Base-by-base conservation (phyloP, 1,140 invertebrate genomes). In the Orchesella cincta region DNA sequence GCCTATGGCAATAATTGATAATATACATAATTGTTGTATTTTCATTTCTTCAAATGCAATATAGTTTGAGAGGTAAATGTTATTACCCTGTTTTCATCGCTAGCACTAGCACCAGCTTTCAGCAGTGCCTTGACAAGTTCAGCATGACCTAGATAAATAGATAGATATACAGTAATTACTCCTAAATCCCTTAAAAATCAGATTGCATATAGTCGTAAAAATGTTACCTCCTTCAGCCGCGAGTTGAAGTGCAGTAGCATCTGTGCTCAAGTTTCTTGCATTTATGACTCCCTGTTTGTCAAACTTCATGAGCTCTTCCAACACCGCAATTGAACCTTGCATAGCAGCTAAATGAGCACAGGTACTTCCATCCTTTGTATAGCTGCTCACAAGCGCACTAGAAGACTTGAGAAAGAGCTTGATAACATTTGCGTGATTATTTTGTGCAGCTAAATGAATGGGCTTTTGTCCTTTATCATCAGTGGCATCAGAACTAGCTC, bases 261-360 rank as follows among this genome's bases (percentile, higher is more conserved):
- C 95, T 76, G 94, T 97, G 52, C 96, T 89, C 86, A 97, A 92
- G 85, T 99, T 99, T 83, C 96, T 90, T 0, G 96, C 96, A 0
- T 93, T 92, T 79, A 98, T 98, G 0, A 99, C 97, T 51, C 97
- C 95, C 80, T 91, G 90, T 81, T 94, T 90, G 87, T 99, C 98
- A 84, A 99, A 99, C 85, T 96, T 96, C 97, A 99, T 98, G 35
- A 99, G 88, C 85, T 99, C 97, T 86, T 98, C 94, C 75, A 99
- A 95, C 36, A 99, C 97, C 78, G 95, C 93, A 0, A 98, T 93
- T 78, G 95, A 97, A 23, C 97, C 98, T 86, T 98, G 97, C 87
- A 96, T 96, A 14, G 97, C 97, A 0, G 98, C 97, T 81, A 99
- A 99, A 83, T 99, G 98, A 1, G 97, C 97, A 84, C 97, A 98